Base-by-base conservation (phyloP, 2,888 invertebrate species). In the Morpho helenor region DNA sequence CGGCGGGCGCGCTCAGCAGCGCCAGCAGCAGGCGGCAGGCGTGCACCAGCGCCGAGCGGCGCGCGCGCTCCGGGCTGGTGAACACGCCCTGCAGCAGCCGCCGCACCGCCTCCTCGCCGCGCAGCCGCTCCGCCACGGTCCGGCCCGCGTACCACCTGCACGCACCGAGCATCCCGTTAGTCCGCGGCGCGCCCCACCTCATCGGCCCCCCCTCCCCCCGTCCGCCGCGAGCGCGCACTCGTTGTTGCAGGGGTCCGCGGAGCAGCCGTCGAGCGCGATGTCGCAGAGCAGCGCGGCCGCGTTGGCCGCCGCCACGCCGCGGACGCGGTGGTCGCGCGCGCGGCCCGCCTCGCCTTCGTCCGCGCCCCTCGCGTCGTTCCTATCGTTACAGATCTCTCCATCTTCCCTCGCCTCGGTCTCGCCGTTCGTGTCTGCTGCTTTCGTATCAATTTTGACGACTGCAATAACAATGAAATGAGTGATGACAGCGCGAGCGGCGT, bases 231-330 rank as follows among this genome's bases (percentile, higher is more conserved):
- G 31, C 7, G 23, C 49, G 16, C 10, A 31, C 45, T 43, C 43
- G n/a, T n/a, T 49, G 9, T 59, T 62, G 39, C 22, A 77, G 77
- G 80, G 76, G 59, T 74, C 72, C 7, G 40, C 48, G 8, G 6
- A 66, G 72, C 6, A 74, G 77, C 62, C 79, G 3, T 75, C 67
- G 68, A 97, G 66, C 66, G 97, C 93, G 77, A 98, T 94, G 91
- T 98, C 97, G 89, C 96, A 95, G 74, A 98, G 92, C 83, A 97
- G 93, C 87, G 96, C 95, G 71, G 97, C 94, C 74, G 96, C 96
- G 91, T 97, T 98, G 74, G 93, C 93, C 78, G 98, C 96, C 73
- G 95, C 94, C 73, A 95, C 95, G 71, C 93, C 92, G 74, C 95
- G 94, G 68, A 93, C 16, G 16, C 16, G 16, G 16, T 16, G 1